phyloP scores from a whole-genome alignment of 2,113 vertebrate species.

The Sturnira hondurensis region DNA sequence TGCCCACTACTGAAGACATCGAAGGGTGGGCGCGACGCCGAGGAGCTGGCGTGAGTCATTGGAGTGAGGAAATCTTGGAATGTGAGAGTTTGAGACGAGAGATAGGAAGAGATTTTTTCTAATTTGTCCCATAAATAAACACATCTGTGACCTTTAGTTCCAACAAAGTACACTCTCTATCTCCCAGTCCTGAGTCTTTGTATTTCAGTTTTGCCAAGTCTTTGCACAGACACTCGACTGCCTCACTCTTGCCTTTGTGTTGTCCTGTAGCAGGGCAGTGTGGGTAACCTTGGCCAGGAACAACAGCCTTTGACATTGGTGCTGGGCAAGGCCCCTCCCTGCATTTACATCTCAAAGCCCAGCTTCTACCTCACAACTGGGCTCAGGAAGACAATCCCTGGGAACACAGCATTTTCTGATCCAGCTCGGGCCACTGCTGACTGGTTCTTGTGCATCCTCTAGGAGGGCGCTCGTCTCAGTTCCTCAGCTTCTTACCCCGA shows the following conservation, averaged over 20 bases:
- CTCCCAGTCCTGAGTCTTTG: background rate
- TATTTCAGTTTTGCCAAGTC: conserved; percentile 33
- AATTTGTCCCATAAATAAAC: conserved; percentile 18
- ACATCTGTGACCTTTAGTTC: background rate
- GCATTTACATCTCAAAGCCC: conserved; percentile 43
- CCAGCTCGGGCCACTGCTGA: background rate
- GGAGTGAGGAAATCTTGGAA: background rate
- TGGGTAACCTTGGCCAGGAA: background rate
- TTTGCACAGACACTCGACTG: background rate
- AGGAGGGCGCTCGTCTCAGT: background rate
- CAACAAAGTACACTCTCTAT: background rate
- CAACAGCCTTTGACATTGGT: background rate
- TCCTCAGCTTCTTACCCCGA: background rate
- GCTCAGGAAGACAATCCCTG: background rate
- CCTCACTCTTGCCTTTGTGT: background rate
- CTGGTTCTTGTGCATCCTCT: background rate
- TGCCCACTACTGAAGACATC: background rate
- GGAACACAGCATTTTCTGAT: background rate
- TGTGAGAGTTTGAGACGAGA: background rate
- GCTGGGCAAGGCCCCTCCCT: background rate
- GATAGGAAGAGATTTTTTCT: background rate
- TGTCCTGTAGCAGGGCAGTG: background rate
- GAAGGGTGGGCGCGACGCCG: background rate
- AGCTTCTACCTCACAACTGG: background rate
- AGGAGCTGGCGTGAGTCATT: background rate